Conservation (phyloP, 2,113 vertebrate species). For the Montifringilla adamsi region DNA sequence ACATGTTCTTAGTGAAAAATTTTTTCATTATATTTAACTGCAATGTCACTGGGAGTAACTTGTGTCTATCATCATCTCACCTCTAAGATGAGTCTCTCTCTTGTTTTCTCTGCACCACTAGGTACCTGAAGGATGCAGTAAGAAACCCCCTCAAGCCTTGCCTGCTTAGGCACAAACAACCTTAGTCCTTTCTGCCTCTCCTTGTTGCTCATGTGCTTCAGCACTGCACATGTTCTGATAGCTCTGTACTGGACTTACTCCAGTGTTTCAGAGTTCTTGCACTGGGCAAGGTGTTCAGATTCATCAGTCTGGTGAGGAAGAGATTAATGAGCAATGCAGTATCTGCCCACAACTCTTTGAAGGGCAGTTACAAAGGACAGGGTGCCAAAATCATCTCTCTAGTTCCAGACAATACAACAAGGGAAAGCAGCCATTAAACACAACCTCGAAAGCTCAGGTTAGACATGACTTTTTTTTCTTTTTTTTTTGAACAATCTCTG, state of each 20-base stretch:
- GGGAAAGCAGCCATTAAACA: background rate
- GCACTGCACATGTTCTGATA: background rate
- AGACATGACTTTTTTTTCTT: fast-evolving
- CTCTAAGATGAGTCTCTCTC: background rate
- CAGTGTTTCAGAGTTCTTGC: background rate
- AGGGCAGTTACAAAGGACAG: background rate
- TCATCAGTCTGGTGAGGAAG: background rate
- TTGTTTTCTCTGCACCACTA: background rate
- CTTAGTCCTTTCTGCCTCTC: background rate
- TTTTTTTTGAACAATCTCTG: background rate
- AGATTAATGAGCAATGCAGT: background rate
- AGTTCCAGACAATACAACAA: background rate
- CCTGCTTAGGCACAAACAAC: background rate
- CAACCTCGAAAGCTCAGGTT: background rate
- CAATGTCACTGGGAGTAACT: background rate
- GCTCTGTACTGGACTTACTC: background rate
- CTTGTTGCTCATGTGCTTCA: background rate
- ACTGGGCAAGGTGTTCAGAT: background rate
- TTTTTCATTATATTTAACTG: background rate
- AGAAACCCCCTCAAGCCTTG: background rate
- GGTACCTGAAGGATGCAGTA: background rate
- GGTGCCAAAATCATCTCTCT: background rate
- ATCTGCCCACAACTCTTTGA: background rate
- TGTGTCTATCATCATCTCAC: background rate
- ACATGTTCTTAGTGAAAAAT: background rate